Evolutionary conservation across 2,797 vertebrate genomes (phyloP).

Genomic region (Galago senegalensis): DNA sequence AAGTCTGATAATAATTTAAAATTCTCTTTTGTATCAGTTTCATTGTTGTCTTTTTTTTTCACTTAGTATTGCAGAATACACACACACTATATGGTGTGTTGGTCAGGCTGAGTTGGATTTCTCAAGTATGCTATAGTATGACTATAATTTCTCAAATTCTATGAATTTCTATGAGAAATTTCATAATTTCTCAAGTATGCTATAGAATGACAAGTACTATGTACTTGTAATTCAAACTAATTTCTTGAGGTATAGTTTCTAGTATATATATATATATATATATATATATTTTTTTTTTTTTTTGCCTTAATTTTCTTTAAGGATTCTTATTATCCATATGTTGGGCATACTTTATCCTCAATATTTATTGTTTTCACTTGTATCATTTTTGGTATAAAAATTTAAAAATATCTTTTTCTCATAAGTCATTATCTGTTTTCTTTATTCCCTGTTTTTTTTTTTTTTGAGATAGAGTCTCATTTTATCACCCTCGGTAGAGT

Average conservation of each 20-base stretch:
- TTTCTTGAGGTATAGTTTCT: not conserved
- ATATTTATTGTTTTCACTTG: conserved; percentile 13
- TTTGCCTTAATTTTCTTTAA: not conserved
- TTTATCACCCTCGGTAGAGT: too few relatives aligned
- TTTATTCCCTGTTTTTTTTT: not conserved
- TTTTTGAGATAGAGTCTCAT: too few relatives aligned
- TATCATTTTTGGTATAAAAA: not conserved
- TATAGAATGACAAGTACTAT: not conserved
- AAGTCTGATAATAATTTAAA: not conserved
- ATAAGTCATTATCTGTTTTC: not conserved
- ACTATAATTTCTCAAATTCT: too few relatives aligned
- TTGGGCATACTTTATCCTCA: conserved; percentile 18
- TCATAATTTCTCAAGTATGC: not conserved
- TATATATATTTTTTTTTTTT: not conserved
- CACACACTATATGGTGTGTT: not conserved
- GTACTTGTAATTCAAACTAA: conserved; percentile 12
- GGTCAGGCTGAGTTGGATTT: conserved; percentile 16
- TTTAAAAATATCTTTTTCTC: not conserved
- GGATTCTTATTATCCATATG: not conserved
- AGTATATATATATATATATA: not conserved
- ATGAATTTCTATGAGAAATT: too few relatives aligned
- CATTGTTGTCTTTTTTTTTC: not conserved
- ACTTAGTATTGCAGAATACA: not conserved
- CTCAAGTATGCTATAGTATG: not conserved
- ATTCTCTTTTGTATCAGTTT: not conserved